Percentiles rank a stretch among this genome's conserved stretches.
phyloP scores from a whole-genome alignment of 2,888 invertebrate genomes.

The Clistopyga incitator region DNA sequence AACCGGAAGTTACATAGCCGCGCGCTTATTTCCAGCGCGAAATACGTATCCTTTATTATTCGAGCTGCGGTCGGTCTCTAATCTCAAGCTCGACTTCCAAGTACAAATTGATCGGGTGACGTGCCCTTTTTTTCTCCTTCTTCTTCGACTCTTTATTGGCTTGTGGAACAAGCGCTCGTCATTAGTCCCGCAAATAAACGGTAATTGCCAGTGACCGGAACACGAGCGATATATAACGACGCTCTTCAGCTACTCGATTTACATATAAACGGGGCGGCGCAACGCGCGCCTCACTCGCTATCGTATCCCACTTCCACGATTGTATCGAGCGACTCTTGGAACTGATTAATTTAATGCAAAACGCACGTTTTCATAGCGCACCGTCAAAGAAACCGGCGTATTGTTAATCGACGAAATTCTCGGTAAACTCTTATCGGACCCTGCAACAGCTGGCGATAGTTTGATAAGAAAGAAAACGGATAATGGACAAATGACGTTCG shows the following conservation, averaged over 20 bases:
- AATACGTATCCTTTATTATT: slow-evolving; percentile 35
- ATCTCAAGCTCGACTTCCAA: neutral
- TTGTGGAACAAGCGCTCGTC: neutral
- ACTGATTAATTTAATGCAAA: slow-evolving; percentile 71
- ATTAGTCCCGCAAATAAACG: slow-evolving; percentile 4
- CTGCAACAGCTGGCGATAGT: neutral
- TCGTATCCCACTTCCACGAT: slow-evolving; percentile 28
- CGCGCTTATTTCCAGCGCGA: slow-evolving; percentile 31
- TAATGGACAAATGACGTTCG: neutral
- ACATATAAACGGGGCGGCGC: slow-evolving; percentile 10
- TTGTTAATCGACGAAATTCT: slow-evolving; percentile 64
- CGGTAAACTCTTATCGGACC: slow-evolving; percentile 63
- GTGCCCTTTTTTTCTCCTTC: neutral
- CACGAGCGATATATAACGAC: slow-evolving; percentile 2
- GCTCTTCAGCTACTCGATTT: slow-evolving; percentile 17
- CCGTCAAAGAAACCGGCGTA: slow-evolving; percentile 48
- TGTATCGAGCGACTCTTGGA: slow-evolving; percentile 64
- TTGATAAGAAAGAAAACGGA: neutral
- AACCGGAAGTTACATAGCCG: slow-evolving; percentile 6
- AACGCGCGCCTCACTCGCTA: neutral
- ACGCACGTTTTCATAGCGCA: slow-evolving; percentile 44
- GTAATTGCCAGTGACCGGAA: neutral
- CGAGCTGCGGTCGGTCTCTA: neutral
- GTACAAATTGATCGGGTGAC: neutral
- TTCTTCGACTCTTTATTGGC: neutral